Percentiles rank a stretch among this genome's conserved stretches.
These are phyloP conservation scores for Pteria penguin DNA, from an alignment of 2,888 invertebrate species.

Conservation along the genomic window DNA sequence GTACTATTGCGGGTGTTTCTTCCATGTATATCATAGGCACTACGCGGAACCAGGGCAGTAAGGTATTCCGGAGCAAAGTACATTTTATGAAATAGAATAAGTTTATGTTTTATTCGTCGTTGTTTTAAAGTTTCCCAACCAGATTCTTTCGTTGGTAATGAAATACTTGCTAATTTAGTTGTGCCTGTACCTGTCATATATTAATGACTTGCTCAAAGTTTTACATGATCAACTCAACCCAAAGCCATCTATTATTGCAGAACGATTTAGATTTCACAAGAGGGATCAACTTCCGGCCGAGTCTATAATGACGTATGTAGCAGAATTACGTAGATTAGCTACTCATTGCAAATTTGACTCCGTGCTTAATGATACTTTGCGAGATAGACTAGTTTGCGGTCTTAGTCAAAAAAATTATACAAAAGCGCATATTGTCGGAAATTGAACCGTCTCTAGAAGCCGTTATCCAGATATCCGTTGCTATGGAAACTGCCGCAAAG, in stretches of 20 bases:
- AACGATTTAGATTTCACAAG: constrained; percentile 48
- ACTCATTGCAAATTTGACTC: constrained; percentile 49
- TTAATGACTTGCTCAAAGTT: constrained; percentile 27
- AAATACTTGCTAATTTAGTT: too few species aligned
- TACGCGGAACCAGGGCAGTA: too few species aligned
- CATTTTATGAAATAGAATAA: too few species aligned
- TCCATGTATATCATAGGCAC: too few species aligned
- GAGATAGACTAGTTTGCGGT: constrained; percentile 51
- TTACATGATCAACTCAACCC: constrained; percentile 45
- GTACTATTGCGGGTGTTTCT: too few species aligned
- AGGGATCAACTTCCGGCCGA: constrained; percentile 44
- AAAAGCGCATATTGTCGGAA: constrained; percentile 39
- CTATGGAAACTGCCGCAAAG: constrained; percentile 43
- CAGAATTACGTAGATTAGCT: constrained; percentile 37
- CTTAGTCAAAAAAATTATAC: constrained; percentile 34
- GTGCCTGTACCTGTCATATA: too few species aligned
- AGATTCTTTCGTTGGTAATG: too few species aligned
- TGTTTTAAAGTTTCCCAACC: too few species aligned
- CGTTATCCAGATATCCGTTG: constrained; percentile 27
- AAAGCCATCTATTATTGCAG: constrained; percentile 45
- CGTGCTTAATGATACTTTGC: constrained; percentile 38
- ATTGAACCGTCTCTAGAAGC: constrained; percentile 33
- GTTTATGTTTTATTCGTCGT: too few species aligned
- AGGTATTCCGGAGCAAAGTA: too few species aligned
- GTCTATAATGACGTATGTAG: constrained; percentile 39